These are phyloP conservation scores for Diabrotica undecimpunctata DNA, from an alignment of 1,140 invertebrate genomes.

Conservation along the genomic window DNA sequence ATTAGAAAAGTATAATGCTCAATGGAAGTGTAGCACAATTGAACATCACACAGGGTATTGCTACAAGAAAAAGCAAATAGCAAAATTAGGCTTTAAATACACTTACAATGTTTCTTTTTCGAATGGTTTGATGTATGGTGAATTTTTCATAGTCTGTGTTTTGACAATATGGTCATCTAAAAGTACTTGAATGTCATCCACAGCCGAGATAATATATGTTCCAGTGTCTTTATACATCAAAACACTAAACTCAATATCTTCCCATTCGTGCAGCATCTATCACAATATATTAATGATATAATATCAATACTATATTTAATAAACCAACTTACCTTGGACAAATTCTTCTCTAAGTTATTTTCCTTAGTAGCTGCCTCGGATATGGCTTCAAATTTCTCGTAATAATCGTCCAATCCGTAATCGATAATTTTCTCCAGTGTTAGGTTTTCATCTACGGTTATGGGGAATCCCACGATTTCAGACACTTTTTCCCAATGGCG, in stretches of 20 bases:
- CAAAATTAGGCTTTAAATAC: too few species aligned
- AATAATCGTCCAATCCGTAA: slow-evolving; percentile 86
- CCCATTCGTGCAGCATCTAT: slow-evolving; percentile 91
- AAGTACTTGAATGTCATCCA: slow-evolving; percentile 94
- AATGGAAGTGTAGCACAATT: too few species aligned
- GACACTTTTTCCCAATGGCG: slow-evolving; percentile 96
- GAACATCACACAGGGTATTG: too few species aligned
- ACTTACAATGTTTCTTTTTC: slow-evolving; percentile 73
- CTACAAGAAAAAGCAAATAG: too few species aligned
- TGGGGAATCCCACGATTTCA: slow-evolving; percentile 90
- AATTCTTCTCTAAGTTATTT: slow-evolving; percentile 84
- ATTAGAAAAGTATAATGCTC: too few species aligned
- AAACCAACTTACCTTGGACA: slow-evolving; percentile 57
- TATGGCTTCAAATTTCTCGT: slow-evolving; percentile 87
- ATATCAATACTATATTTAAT: too few species aligned
- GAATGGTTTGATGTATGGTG: slow-evolving; percentile 95
- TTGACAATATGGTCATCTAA: slow-evolving; percentile 96
- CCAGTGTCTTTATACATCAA: slow-evolving; percentile 83
- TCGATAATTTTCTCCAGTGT: slow-evolving; percentile 90
- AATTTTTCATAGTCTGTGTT: slow-evolving; percentile 96
- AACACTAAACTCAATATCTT: slow-evolving; percentile 77
- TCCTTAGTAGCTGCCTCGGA: slow-evolving; percentile 95
- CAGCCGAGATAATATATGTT: slow-evolving; percentile 82
- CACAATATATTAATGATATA: too few species aligned
- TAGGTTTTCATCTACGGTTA: slow-evolving; percentile 79